phyloP scores from a whole-genome alignment of 2,113 vertebrate species.

The Corvus moneduloides region DNA sequence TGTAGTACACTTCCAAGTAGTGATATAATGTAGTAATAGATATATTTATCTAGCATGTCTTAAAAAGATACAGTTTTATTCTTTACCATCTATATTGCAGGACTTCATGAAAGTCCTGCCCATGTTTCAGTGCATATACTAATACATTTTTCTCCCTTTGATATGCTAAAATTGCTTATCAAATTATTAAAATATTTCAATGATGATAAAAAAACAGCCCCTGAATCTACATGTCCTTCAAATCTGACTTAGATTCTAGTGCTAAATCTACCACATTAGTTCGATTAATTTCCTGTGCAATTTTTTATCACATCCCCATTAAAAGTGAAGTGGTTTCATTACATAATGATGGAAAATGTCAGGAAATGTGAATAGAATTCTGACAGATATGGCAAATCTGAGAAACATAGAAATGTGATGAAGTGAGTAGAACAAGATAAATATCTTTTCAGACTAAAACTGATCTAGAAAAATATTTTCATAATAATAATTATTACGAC shows the following conservation, averaged over 20 bases:
- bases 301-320: conserved; percentile 31
- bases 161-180: not conserved
- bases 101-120: not conserved
- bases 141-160: not conserved
- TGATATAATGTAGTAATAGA: not conserved
- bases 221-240: not conserved
- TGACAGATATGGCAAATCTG: not conserved
- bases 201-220: not conserved
- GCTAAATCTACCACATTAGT: not conserved
- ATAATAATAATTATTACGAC: not conserved
- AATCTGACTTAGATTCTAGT: not conserved
- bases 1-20: not conserved
- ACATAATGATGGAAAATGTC: conserved; percentile 24
- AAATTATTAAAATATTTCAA: not conserved
- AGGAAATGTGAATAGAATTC: not conserved
- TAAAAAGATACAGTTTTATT: not conserved
- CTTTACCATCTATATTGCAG: not conserved
- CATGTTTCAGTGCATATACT: not conserved
- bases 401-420: not conserved
- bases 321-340: conserved; percentile 16
- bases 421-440: not conserved
- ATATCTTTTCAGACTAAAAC: not conserved
- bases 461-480: not conserved
- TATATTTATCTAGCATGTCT: not conserved
- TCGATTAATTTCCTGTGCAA: conserved; percentile 9